Base-by-base conservation (phyloP, 2,888 invertebrate species). In the Hemistola chrysoprasaria region DNA sequence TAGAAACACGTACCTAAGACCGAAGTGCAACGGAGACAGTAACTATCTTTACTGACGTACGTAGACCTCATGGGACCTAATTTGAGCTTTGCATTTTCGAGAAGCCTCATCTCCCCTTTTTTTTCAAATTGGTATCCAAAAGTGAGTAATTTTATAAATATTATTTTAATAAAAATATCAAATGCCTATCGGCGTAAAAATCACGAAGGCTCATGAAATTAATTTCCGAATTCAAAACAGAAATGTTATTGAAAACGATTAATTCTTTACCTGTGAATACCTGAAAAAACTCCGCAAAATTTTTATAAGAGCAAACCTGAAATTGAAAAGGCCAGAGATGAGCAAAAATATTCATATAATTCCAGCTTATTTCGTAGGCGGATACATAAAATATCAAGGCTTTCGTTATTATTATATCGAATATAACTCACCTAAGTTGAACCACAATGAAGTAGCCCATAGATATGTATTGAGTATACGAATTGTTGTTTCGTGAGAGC, bases 401-500 rank as follows among this genome's bases (percentile, higher is more conserved):
- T n/a, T 31, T 22, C 31, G 22, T 2, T 6, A 11, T 2, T 6
- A 11, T 31, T 5, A 3, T 22, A 31, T 23, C 22, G 8, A 31
- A 31, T 22, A 31, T 11, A 31, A 23, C 11, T 23, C 11, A 11
- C 22, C 31, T 11, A 5, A n/a, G 23, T 23, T 31, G 22, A 22
- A 11, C 31, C 11, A 11, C 11, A 31, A 22, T 31, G 31, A 22
- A 11, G 23, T 22, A n/a, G 31, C 11, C 31, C 20, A 8, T 21
- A 52, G 52, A 47, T 53, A 51, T 33, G 36, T 37, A 42, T 46
- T 26, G 31, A 11, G 35, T 58, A 47, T 36, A 59, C 40, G 30
- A 31, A 31, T 3, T 23, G 8, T n/a, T 23, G 8, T 33, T 20
- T 6, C 8, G 20, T 9, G 20, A 21, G 16, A 3, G n/a, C n/a